Conservation (phyloP, 2,113 vertebrate species). For the Poeciliopsis prolifica region DNA sequence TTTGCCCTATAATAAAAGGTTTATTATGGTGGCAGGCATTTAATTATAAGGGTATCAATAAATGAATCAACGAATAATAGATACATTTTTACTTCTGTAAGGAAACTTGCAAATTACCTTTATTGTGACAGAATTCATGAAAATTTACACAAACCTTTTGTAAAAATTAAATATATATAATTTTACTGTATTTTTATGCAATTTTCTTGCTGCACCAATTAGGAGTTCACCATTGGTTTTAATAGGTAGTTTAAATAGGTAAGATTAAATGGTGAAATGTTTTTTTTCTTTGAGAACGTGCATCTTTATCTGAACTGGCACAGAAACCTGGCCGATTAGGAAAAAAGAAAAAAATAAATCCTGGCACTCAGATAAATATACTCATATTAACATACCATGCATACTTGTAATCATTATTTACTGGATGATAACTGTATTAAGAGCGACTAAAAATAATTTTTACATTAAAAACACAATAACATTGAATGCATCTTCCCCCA, state of each 20-base stretch:
- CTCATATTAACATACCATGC: constrained; percentile 30
- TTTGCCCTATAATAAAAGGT: constrained; percentile 68
- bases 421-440: background rate
- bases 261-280: background rate
- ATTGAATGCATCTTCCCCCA: constrained; percentile 26
- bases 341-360: constrained; percentile 8
- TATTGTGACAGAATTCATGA: background rate
- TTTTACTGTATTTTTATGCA: too few relatives aligned
- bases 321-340: constrained; percentile 17
- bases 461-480: constrained; percentile 13
- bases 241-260: constrained; percentile 6
- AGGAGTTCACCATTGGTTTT: background rate
- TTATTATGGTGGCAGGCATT: constrained; percentile 67
- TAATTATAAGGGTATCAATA: constrained; percentile 63
- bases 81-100: constrained; percentile 27
- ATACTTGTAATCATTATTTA: constrained; percentile 19
- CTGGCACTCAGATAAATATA: constrained; percentile 28
- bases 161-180: too few relatives aligned
- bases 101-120: too few relatives aligned
- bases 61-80: constrained; percentile 49
- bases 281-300: constrained; percentile 3
- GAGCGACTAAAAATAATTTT: constrained; percentile 21
- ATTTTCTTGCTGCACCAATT: background rate
- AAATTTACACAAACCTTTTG: background rate
- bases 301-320: constrained; percentile 12